Evolutionary conservation across 2,888 invertebrate genomes (phyloP).

Genomic region (Corythucha ciliata): DNA sequence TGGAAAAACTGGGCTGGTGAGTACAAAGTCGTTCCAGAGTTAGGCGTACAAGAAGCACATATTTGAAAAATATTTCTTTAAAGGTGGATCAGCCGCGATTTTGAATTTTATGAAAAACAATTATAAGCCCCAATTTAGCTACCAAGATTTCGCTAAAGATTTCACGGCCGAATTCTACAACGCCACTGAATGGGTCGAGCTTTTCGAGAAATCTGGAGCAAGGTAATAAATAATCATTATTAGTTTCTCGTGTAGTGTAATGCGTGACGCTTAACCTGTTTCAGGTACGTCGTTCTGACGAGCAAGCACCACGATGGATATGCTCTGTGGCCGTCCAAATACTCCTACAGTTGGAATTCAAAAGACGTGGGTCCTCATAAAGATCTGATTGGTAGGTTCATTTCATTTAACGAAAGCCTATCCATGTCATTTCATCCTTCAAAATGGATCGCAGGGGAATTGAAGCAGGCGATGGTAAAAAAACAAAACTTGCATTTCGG

Average conservation of each 20-base stretch:
- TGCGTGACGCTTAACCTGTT: slow-evolving; percentile 2
- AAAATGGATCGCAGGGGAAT: slow-evolving; percentile 46
- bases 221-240: slow-evolving; percentile 52
- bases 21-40: slow-evolving; percentile 29
- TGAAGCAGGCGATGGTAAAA: slow-evolving; percentile 56
- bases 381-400: slow-evolving; percentile 57
- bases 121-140: slow-evolving; percentile 75
- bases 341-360: slow-evolving; percentile 77
- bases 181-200: slow-evolving; percentile 69
- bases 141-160: slow-evolving; percentile 81
- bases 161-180: slow-evolving; percentile 87
- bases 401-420: neutral
- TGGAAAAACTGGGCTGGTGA: slow-evolving; percentile 74
- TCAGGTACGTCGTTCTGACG: slow-evolving; percentile 69
- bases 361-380: slow-evolving; percentile 65
- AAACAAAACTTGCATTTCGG: slow-evolving; percentile 62
- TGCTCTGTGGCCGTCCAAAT: slow-evolving; percentile 71
- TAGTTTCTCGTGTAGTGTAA: neutral
- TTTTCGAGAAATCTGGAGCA: slow-evolving; percentile 78
- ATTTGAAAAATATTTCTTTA: too few relatives aligned
- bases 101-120: slow-evolving; percentile 67
- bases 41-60: slow-evolving; percentile 35
- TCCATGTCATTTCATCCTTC: neutral
- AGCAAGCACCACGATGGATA: slow-evolving; percentile 86
- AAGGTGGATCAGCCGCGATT: too few relatives aligned